phyloP scores from a whole-genome alignment of 2,888 invertebrate genomes.

The Macrophya alboannulata region DNA sequence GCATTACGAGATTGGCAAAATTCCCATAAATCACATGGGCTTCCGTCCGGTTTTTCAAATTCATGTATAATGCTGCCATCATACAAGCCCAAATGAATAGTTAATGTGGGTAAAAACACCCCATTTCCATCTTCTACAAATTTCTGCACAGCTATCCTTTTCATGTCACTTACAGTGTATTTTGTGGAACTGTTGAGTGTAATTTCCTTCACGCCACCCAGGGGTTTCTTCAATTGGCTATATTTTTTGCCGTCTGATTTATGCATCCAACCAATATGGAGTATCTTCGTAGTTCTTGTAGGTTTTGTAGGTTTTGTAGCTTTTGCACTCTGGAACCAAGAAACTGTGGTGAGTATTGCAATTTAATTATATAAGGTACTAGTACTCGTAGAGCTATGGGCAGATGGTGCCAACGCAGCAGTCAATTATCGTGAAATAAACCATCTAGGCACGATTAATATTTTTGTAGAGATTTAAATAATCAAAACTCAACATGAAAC shows the following conservation, averaged over 20 bases:
- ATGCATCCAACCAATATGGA: constrained; percentile 15
- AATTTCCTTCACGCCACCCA: constrained; percentile 13
- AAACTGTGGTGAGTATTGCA: neutral
- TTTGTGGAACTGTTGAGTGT: neutral
- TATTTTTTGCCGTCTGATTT: constrained; percentile 12
- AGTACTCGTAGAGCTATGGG: neutral
- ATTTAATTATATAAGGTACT: neutral
- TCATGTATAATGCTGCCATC: constrained; percentile 11
- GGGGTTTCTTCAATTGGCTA: constrained; percentile 7
- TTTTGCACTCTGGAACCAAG: neutral
- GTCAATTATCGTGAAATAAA: too few relatives aligned
- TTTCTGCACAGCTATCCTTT: neutral
- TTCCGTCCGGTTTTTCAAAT: neutral
- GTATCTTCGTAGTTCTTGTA: constrained; percentile 1
- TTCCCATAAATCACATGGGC: neutral
- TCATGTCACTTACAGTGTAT: constrained; percentile 12
- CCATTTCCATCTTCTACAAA: neutral
- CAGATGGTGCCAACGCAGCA: neutral
- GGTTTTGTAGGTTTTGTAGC: neutral
- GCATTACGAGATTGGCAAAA: constrained; percentile 2
- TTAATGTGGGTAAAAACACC: neutral
- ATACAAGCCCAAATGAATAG: neutral
- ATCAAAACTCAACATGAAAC: too few relatives aligned
- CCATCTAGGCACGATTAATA: too few relatives aligned
- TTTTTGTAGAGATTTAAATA: too few relatives aligned